Conservation (phyloP, 2,797 vertebrate genomes). For the Balearica regulorum region DNA sequence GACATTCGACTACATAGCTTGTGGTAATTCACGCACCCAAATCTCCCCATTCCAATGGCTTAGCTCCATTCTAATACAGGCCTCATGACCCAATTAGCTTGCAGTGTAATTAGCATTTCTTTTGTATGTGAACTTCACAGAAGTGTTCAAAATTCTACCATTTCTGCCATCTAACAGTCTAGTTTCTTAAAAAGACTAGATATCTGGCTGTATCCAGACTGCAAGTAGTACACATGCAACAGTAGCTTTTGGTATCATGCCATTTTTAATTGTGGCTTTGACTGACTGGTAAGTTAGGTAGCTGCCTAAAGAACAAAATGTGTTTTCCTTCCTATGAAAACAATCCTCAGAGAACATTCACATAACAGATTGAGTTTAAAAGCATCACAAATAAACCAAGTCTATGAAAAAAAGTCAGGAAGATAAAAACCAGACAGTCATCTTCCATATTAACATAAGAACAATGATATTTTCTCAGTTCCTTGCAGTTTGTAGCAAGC, state of each 20-base stretch:
- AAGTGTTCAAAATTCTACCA: neutral
- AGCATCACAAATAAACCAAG: neutral
- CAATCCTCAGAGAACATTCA: neutral
- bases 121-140: neutral
- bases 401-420: neutral
- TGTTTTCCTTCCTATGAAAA: neutral
- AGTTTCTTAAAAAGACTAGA: neutral
- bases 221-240: neutral
- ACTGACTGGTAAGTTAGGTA: neutral
- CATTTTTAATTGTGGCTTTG: neutral
- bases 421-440: neutral
- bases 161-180: neutral
- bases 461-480: neutral
- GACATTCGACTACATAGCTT: neutral
- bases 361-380: neutral
- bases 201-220: neutral
- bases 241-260: neutral
- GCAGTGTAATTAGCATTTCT: neutral
- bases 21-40: neutral
- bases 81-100: neutral
- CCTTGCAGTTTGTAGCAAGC: neutral
- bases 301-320: neutral
- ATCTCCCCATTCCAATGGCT: neutral
- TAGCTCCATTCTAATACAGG: neutral
- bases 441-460: neutral